These are phyloP conservation scores for Lycodopsis pacificus DNA, from an alignment of 2,797 vertebrate species.

Conservation along the genomic window DNA sequence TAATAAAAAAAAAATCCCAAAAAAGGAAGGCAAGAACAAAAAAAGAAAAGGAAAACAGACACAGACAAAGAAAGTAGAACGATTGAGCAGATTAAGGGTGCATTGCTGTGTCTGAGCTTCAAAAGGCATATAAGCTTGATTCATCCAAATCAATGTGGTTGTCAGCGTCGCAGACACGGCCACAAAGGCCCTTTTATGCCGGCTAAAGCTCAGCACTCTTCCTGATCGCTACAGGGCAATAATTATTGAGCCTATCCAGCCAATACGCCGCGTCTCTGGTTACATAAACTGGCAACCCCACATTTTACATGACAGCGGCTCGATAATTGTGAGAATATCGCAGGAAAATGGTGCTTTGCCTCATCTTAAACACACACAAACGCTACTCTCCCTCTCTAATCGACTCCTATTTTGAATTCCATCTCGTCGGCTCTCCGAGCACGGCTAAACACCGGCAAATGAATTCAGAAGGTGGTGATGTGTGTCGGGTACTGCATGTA, in stretches of 20 bases:
- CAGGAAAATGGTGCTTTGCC: conserved; percentile 44
- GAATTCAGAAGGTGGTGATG: conserved; percentile 72
- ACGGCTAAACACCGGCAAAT: conserved; percentile 74
- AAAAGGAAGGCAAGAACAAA: background rate
- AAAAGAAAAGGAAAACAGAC: conserved; percentile 5
- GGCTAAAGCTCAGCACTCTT: conserved; percentile 51
- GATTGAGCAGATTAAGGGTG: conserved; percentile 58
- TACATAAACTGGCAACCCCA: conserved; percentile 52
- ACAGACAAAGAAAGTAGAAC: conserved; percentile 34
- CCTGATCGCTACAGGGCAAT: conserved; percentile 64
- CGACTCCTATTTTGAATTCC: conserved; percentile 62
- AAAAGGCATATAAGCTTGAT: conserved; percentile 64
- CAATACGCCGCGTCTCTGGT: conserved; percentile 53
- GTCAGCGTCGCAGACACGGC: conserved; percentile 63
- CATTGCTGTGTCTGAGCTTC: conserved; percentile 53
- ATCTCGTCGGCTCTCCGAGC: conserved; percentile 59
- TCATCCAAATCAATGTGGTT: conserved; percentile 71
- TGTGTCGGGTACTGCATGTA: conserved; percentile 75
- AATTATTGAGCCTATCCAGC: conserved; percentile 71
- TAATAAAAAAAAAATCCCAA: conserved; percentile 19
- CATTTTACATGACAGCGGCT: conserved; percentile 46
- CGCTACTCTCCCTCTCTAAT: conserved; percentile 28
- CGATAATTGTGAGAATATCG: conserved; percentile 51
- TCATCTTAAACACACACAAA: background rate
- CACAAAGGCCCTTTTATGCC: conserved; percentile 66